Base-by-base conservation (phyloP, 2,888 invertebrate genomes). In the Cheilosia scutellata region DNA sequence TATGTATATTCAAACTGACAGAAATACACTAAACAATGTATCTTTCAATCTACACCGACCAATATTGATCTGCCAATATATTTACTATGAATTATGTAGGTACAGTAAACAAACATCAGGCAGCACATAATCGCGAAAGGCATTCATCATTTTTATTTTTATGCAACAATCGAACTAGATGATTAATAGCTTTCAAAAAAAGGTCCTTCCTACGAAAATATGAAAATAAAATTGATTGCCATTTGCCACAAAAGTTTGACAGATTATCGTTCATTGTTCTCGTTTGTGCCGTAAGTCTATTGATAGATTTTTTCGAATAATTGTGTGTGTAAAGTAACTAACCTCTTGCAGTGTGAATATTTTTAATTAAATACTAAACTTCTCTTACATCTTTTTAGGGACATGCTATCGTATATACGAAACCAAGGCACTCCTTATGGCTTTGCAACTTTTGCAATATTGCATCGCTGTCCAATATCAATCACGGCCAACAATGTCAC, bases 121-220 rank as follows among this genome's bases (percentile, higher is more conserved):
- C 71, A 11, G 11, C 65, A 65, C 63, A 63, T 65, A 72, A 79
- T 57, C 44, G 51, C n/a, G 13, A 33, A 60, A 44, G 25, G 20
- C 60, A 72, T 79, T 66, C 37, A 79, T 79, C 79, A 79, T 66
- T 72, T 72, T 72, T 79, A 72, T 79, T 72, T 79, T 66, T 65
- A 65, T 66, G 72, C 72, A 72, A 79, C 65, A 79, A 72, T 72
- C 60, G 72, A 79, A 65, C 53, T 51, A 11, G 16, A 49, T 79
- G 72, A 79, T 79, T 72, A 66, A 79, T 79, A 72, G 51, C 79
- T 60, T 37, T 60, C 5, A 25, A 44, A 66, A 57, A 25, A 33
- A 53, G 42, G 20, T 63, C 62, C 55, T 31, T 63, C 16, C 20
- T 44, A 44, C 2, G 49, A 65, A 55, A 76, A 68, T 29, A 47